Percentiles rank a stretch among this genome's conserved stretches.
Evolutionary conservation across 1,140 invertebrate genomes (phyloP).

Genomic region (Linepithema humile): DNA sequence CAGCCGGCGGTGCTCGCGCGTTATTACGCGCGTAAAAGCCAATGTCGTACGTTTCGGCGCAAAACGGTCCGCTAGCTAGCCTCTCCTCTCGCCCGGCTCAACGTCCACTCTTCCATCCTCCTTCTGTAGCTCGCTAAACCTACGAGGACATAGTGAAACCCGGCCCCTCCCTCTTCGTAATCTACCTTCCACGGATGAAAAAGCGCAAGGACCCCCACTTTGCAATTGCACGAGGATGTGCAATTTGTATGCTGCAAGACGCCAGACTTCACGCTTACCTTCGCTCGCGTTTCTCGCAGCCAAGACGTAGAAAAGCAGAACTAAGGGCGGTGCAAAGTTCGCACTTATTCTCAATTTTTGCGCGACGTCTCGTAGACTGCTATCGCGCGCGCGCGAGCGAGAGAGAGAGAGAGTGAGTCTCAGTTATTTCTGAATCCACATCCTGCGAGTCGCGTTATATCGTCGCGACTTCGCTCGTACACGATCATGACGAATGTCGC

Average conservation of each 20-base stretch:
- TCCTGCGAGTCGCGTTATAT: neutral
- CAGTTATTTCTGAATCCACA: slow-evolving; percentile 28
- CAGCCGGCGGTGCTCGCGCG: slow-evolving; percentile 67
- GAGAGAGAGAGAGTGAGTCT: too few relatives aligned
- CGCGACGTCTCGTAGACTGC: neutral
- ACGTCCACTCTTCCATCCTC: neutral
- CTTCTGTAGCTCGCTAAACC: slow-evolving; percentile 29
- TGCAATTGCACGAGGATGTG: neutral
- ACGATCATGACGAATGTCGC: neutral
- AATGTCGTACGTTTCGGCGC: slow-evolving; percentile 65
- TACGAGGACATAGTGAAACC: slow-evolving; percentile 13
- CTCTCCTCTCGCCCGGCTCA: neutral
- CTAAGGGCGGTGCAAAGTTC: neutral
- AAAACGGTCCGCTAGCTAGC: slow-evolving; percentile 44
- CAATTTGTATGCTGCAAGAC: slow-evolving; percentile 22
- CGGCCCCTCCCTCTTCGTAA: neutral
- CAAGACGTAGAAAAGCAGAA: neutral
- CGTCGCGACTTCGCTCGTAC: neutral
- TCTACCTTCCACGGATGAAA: neutral
- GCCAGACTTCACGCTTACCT: neutral
- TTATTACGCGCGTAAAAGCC: slow-evolving; percentile 73
- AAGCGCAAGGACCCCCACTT: neutral
- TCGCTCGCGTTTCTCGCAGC: neutral
- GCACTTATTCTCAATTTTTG: slow-evolving; percentile 38
- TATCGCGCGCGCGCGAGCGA: too few relatives aligned